Evolutionary conservation across 2,888 invertebrate species (phyloP), one percentile per base, ranked within the genome.

Genomic region (Melolontha melolontha): DNA sequence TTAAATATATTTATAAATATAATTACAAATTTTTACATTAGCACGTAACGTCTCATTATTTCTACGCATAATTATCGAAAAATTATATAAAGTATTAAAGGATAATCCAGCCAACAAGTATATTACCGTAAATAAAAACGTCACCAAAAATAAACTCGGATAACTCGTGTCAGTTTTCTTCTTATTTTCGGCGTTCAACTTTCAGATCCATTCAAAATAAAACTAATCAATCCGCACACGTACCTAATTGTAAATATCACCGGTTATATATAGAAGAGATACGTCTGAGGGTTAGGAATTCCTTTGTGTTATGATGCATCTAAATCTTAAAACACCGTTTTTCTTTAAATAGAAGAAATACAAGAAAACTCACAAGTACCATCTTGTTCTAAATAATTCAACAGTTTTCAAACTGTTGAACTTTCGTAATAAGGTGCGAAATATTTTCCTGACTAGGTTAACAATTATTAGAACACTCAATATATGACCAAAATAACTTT

Each of bases 401-500:
- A 2, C 39, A 39, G 10, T 54, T 40, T 40, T 34, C 54, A 16
- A 11, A 39, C 16, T 14, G 16, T 14, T 16, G 7, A 34, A 6
- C 42, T 57, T 57, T 57, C 57, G 57, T 22, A 34, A 34, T 10
- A 57, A 57, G 42, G 12, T 16, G 12, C 12, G 27, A 57, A 57
- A 57, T 44, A 57, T 44, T 57, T 44, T 44, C 57, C 29, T 29
- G 57, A 57, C 57, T 57, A 57, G 57, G 57, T 42, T 57, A 57
- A 57, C 57, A 44, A 44, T 44, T 54, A 44, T 57, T 57, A n/a
- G 57, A 57, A 44, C 57, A 44, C 57, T 44, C 64, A 51, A 39
- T 50, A 41, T 64, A 52, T 22, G 27, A 64, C 41, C 41, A 17
- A 52, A 64, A 64, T 64, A 64, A 16, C 51, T 52, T 64, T 63